Conservation (phyloP, 2,888 invertebrate species). For the Chesias legatella region DNA sequence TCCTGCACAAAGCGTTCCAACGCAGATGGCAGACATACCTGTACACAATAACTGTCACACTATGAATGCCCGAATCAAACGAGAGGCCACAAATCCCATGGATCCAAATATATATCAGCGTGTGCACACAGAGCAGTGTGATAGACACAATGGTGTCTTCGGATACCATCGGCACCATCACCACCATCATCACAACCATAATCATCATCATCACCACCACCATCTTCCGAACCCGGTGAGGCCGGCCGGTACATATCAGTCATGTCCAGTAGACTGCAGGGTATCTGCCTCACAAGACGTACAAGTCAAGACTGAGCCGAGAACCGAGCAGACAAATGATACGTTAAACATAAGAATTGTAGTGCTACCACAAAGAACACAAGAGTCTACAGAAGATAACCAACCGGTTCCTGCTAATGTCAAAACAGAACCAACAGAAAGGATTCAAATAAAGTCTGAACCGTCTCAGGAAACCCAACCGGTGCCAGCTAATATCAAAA, state of each 20-base stretch:
- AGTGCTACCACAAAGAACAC: conserved; percentile 10
- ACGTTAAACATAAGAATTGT: conserved; percentile 38
- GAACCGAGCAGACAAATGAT: conserved; percentile 25
- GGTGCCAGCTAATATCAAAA: conserved; percentile 36
- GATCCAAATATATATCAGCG: conserved; percentile 20
- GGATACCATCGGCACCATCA: conserved; percentile 34
- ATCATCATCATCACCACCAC: conserved; percentile 20
- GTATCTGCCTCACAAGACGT: conserved; percentile 8
- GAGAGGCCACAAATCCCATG: conserved; percentile 31
- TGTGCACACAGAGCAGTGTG: conserved; percentile 36
- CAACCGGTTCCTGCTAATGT: background rate
- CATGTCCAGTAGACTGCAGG: conserved; percentile 32
- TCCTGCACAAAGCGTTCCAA: background rate
- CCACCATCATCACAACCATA: conserved; percentile 14
- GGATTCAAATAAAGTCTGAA: conserved; percentile 1
- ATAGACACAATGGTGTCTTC: conserved; percentile 23
- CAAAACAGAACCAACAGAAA: conserved; percentile 6
- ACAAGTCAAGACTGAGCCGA: conserved; percentile 58
- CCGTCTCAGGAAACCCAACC: too few relatives aligned
- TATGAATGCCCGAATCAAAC: conserved; percentile 34
- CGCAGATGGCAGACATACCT: background rate
- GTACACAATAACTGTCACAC: conserved; percentile 13
- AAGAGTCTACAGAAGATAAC: conserved; percentile 33
- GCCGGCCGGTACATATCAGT: conserved; percentile 20
- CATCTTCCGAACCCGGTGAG: conserved; percentile 9